A percentile compares a stretch with the other conserved stretches of the same genome.
phyloP scores from a whole-genome alignment of 2,888 invertebrate genomes.

The Lypha dubia region DNA sequence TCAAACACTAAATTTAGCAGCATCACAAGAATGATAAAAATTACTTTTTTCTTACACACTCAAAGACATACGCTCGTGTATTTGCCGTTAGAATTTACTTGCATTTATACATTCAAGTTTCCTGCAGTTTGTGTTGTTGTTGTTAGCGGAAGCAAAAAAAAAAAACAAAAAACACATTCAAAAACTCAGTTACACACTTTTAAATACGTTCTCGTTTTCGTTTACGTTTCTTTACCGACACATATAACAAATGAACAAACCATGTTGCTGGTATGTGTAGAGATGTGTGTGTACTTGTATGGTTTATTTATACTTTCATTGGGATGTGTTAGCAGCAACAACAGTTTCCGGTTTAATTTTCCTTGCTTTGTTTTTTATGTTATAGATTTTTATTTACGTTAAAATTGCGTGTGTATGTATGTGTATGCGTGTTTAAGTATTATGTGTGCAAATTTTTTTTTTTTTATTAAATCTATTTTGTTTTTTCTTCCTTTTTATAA shows the following conservation, averaged over 20 bases:
- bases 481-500: conserved; percentile 5
- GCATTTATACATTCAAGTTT: background rate
- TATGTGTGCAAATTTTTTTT: background rate
- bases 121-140: background rate
- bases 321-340: conserved; percentile 14
- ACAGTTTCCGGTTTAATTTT: conserved; percentile 36
- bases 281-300: background rate
- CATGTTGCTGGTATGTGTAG: background rate
- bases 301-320: background rate
- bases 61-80: background rate
- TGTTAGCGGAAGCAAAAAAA: background rate
- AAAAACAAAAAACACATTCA: background rate
- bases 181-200: background rate
- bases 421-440: background rate
- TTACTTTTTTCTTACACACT: background rate
- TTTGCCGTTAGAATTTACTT: background rate
- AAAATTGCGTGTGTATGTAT: background rate
- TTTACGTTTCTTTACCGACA: background rate
- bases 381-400: background rate
- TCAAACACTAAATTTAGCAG: background rate
- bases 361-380: background rate
- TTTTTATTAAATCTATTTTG: background rate
- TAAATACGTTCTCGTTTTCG: background rate
- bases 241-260: conserved; percentile 19
- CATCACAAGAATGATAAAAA: background rate